Conservation (phyloP, 2,888 invertebrate genomes). For the Cephonodes hylas region DNA sequence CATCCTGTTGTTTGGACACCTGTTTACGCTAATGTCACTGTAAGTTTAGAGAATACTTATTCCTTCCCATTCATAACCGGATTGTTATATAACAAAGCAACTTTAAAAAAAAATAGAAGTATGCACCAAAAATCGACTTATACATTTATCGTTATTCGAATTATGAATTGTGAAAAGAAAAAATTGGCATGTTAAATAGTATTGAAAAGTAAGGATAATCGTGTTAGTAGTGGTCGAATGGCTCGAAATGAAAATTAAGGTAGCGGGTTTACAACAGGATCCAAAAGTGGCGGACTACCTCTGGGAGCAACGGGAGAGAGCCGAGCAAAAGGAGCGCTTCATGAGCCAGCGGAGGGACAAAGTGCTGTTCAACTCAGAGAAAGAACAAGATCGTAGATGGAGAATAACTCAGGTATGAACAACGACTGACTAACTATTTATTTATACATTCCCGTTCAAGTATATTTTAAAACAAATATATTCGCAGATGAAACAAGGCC, state of each 20-base stretch:
- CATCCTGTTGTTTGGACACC: conserved; percentile 98
- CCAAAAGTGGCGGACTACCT: conserved; percentile 95
- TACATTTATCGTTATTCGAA: no score
- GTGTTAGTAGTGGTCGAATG: background rate
- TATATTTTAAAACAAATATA: background rate
- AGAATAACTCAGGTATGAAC: conserved; percentile 65
- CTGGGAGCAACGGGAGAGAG: conserved; percentile 92
- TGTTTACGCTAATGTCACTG: conserved; percentile 95
- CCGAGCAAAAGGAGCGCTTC: conserved; percentile 89
- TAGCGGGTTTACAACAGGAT: conserved; percentile 75
- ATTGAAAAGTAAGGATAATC: conserved; percentile 7
- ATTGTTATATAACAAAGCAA: no score
- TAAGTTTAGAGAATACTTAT: conserved; percentile 60
- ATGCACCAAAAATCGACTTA: no score
- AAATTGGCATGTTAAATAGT: no score
- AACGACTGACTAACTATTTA: conserved; percentile 16
- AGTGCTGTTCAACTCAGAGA: conserved; percentile 81
- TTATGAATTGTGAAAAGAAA: no score
- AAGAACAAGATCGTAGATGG: conserved; percentile 84
- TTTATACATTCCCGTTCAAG: background rate
- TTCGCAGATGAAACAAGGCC: conserved; percentile 81
- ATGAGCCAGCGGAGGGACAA: conserved; percentile 84
- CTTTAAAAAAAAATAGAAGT: no score
- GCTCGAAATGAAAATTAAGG: background rate
- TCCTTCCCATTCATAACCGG: no score